These are phyloP conservation scores for Diglossa cyanea DNA, from an alignment of 2,797 vertebrate genomes.

Conservation along the genomic window DNA sequence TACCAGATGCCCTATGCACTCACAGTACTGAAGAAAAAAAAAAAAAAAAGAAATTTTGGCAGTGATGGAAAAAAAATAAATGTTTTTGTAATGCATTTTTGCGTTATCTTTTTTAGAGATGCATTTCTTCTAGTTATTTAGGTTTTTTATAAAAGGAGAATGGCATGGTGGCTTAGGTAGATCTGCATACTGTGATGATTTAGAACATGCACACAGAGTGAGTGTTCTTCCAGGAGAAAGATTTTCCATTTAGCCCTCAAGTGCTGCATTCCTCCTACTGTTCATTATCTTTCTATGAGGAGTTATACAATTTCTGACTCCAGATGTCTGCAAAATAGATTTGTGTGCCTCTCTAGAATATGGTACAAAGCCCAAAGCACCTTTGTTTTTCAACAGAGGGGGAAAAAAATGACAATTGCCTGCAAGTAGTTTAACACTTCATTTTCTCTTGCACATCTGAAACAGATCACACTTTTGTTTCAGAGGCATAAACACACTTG, in stretches of 20 bases:
- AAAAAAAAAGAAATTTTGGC: no score
- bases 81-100: background rate
- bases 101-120: background rate
- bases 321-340: conserved; percentile 35
- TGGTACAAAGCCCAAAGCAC: background rate
- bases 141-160: background rate
- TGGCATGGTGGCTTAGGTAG: background rate
- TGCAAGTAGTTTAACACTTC: background rate
- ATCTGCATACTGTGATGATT: background rate
- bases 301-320: background rate
- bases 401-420: background rate
- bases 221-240: background rate
- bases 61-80: rapidly evolving
- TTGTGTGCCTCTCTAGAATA: background rate
- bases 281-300: background rate
- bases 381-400: background rate
- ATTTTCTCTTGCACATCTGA: conserved; percentile 60
- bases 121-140: background rate
- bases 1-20: background rate
- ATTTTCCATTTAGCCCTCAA: background rate
- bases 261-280: background rate
- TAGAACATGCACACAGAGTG: background rate
- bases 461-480: conserved; percentile 55
- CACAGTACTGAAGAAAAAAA: background rate
- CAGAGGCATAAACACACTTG: conserved; percentile 53